These are phyloP conservation scores for Sebastes nivosus DNA, from an alignment of 2,797 vertebrate genomes.

Conservation along the genomic window DNA sequence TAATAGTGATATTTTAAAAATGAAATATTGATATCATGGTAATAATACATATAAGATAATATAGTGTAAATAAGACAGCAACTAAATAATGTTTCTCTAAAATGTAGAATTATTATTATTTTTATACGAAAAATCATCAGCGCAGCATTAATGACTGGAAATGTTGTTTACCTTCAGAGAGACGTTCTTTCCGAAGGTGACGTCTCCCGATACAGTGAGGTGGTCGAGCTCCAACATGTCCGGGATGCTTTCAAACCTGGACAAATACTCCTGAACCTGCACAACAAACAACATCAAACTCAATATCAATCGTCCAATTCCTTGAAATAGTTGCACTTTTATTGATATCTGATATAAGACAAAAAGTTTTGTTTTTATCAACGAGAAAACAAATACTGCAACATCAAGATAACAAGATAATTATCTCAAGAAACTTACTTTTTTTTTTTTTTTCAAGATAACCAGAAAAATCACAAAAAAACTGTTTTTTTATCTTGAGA, in stretches of 20 bases:
- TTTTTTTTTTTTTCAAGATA: no score
- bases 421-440: neutral
- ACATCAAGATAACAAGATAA: neutral
- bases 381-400: neutral
- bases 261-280: constrained; percentile 94
- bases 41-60: no score
- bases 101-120: neutral
- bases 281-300: neutral
- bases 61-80: no score
- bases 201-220: constrained; percentile 96
- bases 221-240: constrained; percentile 98
- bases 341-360: neutral
- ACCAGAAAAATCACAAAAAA: no score
- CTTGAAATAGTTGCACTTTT: neutral
- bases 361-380: neutral
- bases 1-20: no score
- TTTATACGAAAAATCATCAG: neutral
- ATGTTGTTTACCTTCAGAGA: constrained; percentile 86
- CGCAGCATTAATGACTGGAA: neutral
- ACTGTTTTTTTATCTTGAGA: accelerated
- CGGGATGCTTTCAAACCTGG: constrained; percentile 94
- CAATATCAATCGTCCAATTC: no score
- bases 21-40: no score
- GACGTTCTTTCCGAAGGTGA: constrained; percentile 97
- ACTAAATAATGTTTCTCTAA: neutral